A percentile compares a stretch with the other conserved stretches of the same genome.
Conservation (phyloP, 1,140 invertebrate genomes). For the Drosophila azteca region DNA sequence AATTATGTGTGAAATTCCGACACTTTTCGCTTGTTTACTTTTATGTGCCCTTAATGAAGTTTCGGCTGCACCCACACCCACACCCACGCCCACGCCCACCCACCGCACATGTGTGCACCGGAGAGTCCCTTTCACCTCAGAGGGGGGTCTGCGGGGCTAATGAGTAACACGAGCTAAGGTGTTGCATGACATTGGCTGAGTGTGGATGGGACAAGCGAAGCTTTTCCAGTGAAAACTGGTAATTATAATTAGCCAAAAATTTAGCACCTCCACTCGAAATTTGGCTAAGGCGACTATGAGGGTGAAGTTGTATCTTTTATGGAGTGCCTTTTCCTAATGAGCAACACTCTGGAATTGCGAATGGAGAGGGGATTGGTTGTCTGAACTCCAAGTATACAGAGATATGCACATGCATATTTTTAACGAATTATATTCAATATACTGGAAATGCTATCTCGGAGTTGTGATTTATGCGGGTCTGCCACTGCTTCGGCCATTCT, state of each 20-base stretch:
- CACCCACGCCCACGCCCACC: constrained; percentile 9
- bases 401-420: too few relatives aligned
- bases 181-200: constrained; percentile 2
- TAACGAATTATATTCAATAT: too few relatives aligned
- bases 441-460: too few relatives aligned
- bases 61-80: constrained; percentile 41
- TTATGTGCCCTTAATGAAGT: constrained; percentile 80
- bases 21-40: constrained; percentile 80
- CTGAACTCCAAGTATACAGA: background rate
- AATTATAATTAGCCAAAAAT: constrained; percentile 14
- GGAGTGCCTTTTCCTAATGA: background rate
- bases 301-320: too few relatives aligned
- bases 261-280: constrained; percentile 25
- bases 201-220: constrained; percentile 15
- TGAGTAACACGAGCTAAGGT: constrained; percentile 24
- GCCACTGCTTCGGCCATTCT: too few relatives aligned
- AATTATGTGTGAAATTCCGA: constrained; percentile 81
- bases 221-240: too few relatives aligned
- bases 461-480: too few relatives aligned
- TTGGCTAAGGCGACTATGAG: constrained; percentile 15
- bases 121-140: background rate
- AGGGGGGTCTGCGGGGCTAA: constrained; percentile 5
- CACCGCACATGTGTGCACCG: background rate
- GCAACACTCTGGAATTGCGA: too few relatives aligned
- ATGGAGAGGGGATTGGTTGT: too few relatives aligned